Evolutionary conservation across 2,113 vertebrate genomes (phyloP).

Genomic region (Nibea albiflora): DNA sequence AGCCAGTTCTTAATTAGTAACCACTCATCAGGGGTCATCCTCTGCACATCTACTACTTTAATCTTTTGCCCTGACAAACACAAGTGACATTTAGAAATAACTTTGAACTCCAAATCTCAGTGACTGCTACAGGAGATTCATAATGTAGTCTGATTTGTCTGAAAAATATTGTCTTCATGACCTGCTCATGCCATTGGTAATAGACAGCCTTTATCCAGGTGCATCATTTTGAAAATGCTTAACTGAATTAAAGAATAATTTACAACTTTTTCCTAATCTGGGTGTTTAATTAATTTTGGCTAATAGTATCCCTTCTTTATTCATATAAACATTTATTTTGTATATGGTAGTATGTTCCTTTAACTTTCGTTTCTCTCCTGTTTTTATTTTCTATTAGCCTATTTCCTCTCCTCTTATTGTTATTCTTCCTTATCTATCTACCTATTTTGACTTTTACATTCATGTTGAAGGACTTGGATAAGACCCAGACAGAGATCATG

Average conservation of each 20-base stretch:
- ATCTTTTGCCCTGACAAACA: background rate
- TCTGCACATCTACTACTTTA: background rate
- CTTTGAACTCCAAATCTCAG: background rate
- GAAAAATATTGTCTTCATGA: background rate
- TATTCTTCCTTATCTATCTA: background rate
- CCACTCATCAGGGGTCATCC: background rate
- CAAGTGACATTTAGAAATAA: background rate
- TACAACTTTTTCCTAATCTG: background rate
- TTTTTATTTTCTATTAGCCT: background rate
- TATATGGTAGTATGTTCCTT: background rate
- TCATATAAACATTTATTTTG: background rate
- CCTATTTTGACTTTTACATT: slow-evolving; percentile 5
- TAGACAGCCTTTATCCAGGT: background rate
- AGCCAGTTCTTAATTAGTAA: background rate
- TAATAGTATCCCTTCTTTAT: background rate
- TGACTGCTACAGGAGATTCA: background rate
- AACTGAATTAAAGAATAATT: background rate
- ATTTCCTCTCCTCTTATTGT: background rate
- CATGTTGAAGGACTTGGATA: slow-evolving; percentile 91
- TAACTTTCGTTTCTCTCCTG: background rate
- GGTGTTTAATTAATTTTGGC: background rate
- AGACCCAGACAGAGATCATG: slow-evolving; percentile 95
- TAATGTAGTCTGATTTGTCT: background rate
- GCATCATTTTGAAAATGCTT: background rate
- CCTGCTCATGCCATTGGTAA: background rate